phyloP scores from a whole-genome alignment of 2,888 invertebrate genomes.

The Agonum fuliginosum region DNA sequence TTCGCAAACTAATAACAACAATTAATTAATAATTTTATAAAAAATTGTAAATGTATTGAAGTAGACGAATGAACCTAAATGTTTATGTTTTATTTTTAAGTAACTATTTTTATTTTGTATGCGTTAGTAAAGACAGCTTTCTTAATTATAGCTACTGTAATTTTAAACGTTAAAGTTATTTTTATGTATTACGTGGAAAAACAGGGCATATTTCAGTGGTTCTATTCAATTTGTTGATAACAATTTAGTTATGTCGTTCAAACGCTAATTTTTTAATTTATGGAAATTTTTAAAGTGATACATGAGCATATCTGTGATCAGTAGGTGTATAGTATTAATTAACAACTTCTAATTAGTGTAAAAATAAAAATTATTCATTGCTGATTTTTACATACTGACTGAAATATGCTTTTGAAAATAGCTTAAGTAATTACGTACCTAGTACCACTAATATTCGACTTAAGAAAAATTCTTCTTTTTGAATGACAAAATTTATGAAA shows the following conservation, averaged over 20 bases:
- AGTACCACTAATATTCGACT: background rate
- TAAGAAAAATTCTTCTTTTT: conserved; percentile 13
- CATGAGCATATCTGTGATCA: conserved; percentile 11
- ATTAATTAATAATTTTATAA: background rate
- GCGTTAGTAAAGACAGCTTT: background rate
- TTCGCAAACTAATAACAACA: conserved; percentile 4
- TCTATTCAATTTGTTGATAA: too few species aligned
- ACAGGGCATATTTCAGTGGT: conserved; percentile 41
- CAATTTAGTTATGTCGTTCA: too few species aligned
- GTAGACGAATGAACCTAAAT: background rate
- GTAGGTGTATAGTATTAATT: conserved; percentile 3
- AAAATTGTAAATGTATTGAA: conserved; percentile 14
- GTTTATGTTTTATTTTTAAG: conserved; percentile 24
- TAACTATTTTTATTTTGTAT: conserved; percentile 31
- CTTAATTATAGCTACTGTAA: background rate
- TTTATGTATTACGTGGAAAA: conserved; percentile 15
- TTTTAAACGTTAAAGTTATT: conserved; percentile 5
- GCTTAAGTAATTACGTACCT: background rate
- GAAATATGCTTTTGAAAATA: conserved; percentile 35
- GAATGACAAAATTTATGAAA: conserved; percentile 2
- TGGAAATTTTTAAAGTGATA: too few species aligned
- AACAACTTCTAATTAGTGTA: background rate
- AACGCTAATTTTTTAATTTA: too few species aligned
- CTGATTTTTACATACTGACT: conserved; percentile 19
- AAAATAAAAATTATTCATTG: conserved; percentile 1